phyloP scores from a whole-genome alignment of 2,797 vertebrate species.

The Chelon labrosus region DNA sequence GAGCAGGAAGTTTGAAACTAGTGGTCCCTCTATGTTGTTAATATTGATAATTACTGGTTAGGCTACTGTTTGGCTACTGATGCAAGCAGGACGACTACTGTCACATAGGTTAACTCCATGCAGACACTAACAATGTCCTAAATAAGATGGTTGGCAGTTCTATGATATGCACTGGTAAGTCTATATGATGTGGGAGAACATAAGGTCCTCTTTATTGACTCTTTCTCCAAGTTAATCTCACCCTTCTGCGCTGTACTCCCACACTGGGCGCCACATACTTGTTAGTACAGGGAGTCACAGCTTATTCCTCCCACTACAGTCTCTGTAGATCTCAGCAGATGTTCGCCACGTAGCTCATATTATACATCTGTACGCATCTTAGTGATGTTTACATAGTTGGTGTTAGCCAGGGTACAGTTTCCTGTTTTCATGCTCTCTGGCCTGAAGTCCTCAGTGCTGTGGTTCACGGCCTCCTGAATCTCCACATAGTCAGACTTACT shows the following conservation, averaged over 20 bases:
- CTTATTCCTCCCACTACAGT: conserved; percentile 29
- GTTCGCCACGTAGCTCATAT: conserved; percentile 40
- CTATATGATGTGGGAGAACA: conserved; percentile 26
- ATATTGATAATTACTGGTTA: conserved; percentile 76
- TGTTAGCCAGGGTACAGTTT: conserved; percentile 97
- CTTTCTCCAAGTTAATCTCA: conserved; percentile 32
- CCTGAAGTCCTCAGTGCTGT: conserved; percentile 95
- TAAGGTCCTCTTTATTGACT: conserved; percentile 39
- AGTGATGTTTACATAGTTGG: conserved; percentile 99
- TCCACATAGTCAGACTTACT: conserved; percentile 98
- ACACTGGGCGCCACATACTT: conserved; percentile 2
- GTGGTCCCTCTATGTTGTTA: conserved; percentile 76
- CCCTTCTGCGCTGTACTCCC: conserved; percentile 36
- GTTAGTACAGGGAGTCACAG: conserved; percentile 24
- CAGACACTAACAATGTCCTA: conserved; percentile 75
- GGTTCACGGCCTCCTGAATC: conserved; percentile 96
- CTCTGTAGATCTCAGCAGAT: conserved; percentile 33
- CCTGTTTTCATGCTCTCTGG: conserved; percentile 96
- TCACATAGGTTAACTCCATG: conserved; percentile 84
- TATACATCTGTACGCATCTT: conserved; percentile 98
- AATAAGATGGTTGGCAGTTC: conserved; percentile 62
- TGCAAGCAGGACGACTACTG: conserved; percentile 80
- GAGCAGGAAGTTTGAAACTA: conserved; percentile 59
- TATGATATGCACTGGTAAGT: conserved; percentile 47
- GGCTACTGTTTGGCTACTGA: conserved; percentile 85